phyloP scores from a whole-genome alignment of 1,140 invertebrate genomes.

The Cotesia chilonis region DNA sequence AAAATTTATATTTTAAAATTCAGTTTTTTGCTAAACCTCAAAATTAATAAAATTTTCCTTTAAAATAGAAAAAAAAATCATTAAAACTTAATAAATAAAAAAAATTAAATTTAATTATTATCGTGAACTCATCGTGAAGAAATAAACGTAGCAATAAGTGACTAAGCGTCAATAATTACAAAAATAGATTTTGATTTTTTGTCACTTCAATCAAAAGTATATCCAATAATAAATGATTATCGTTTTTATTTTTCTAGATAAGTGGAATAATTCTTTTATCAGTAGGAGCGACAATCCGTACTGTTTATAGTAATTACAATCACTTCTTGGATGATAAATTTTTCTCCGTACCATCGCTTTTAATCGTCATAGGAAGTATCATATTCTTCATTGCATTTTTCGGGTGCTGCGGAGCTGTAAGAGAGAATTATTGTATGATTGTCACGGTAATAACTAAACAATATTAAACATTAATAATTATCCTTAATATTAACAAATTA shows the following conservation, averaged over 20 bases:
- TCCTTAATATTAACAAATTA: neutral
- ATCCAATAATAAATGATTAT: too few species aligned
- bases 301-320: constrained; percentile 73
- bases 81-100: too few species aligned
- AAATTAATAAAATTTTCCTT: too few species aligned
- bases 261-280: constrained; percentile 76
- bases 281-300: constrained; percentile 72
- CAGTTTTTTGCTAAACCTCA: too few species aligned
- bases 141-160: too few species aligned
- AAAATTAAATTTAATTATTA: too few species aligned
- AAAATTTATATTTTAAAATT: too few species aligned
- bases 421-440: constrained; percentile 84
- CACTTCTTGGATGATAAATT: constrained; percentile 71
- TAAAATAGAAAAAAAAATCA: too few species aligned
- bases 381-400: constrained; percentile 86
- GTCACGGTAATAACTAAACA: constrained; percentile 70
- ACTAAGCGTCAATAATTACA: too few species aligned
- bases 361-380: constrained; percentile 81
- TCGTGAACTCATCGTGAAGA: too few species aligned
- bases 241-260: constrained; percentile 64
- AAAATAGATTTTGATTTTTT: too few species aligned
- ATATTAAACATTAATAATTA: neutral
- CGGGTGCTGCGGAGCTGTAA: constrained; percentile 86
- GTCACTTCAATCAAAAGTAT: neutral
- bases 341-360: constrained; percentile 75